Evolutionary conservation across 2,888 invertebrate genomes (phyloP).

Genomic region (Drosophila antonietae): DNA sequence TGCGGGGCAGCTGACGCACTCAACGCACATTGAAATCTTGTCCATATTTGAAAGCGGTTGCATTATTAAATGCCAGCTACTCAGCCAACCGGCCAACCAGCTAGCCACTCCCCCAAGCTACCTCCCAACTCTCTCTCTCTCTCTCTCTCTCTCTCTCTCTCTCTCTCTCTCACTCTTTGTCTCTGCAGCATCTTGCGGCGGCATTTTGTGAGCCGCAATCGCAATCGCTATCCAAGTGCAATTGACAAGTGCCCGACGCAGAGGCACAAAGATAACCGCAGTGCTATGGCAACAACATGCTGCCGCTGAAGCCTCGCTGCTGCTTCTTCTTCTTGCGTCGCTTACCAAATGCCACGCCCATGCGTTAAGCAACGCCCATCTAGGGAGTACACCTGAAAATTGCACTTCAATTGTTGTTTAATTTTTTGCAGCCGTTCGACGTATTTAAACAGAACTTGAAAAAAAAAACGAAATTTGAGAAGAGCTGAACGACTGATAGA

Average conservation of each 20-base stretch:
- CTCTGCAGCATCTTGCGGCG: slow-evolving; percentile 34
- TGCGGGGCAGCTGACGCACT: slow-evolving; percentile 32
- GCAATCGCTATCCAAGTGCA: slow-evolving; percentile 40
- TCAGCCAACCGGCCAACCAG: background rate
- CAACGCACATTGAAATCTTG: slow-evolving; percentile 19
- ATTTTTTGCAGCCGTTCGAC: slow-evolving; percentile 44
- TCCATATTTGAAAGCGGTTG: slow-evolving; percentile 12
- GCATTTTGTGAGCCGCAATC: slow-evolving; percentile 19
- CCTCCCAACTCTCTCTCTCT: background rate
- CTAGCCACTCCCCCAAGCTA: background rate
- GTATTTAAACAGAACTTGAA: slow-evolving; percentile 1
- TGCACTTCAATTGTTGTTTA: slow-evolving; percentile 34
- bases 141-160: background rate
- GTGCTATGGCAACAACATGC: slow-evolving; percentile 21
- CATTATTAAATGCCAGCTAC: slow-evolving; percentile 20
- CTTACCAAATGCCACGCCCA: background rate
- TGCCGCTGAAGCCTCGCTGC: background rate
- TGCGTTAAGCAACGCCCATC: background rate
- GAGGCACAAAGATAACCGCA: slow-evolving; percentile 33
- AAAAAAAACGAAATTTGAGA: background rate
- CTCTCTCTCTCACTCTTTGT: background rate
- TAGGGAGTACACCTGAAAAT: background rate
- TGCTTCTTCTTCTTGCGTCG: background rate
- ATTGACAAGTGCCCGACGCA: slow-evolving; percentile 46
- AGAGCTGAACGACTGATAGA: background rate